Conservation (phyloP, 2,888 invertebrate genomes). For the Hypena proboscidalis region DNA sequence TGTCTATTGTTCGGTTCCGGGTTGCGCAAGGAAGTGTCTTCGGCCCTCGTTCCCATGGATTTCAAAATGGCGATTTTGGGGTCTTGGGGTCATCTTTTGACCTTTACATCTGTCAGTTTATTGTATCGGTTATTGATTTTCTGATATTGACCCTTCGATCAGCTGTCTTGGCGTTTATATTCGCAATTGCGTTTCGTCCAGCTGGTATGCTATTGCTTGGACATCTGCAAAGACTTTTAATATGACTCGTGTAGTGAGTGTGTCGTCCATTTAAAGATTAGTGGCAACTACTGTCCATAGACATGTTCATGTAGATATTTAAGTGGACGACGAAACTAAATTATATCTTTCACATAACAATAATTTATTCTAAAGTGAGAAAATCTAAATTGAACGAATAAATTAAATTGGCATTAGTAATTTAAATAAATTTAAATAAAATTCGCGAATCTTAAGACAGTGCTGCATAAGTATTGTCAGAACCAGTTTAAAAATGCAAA, state of each 20-base stretch:
- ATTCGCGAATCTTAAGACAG: neutral
- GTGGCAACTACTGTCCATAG: too few relatives aligned
- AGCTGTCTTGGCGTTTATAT: too few relatives aligned
- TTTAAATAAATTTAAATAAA: conserved; percentile 6
- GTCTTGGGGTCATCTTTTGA: conserved; percentile 27
- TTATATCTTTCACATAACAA: too few relatives aligned
- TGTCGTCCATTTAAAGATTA: too few relatives aligned
- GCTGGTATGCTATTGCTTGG: too few relatives aligned
- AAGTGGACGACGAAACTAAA: too few relatives aligned
- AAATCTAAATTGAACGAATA: neutral
- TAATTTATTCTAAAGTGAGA: conserved; percentile 1
- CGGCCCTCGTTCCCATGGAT: conserved; percentile 12
- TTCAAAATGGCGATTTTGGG: conserved; percentile 14
- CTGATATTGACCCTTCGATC: too few relatives aligned
- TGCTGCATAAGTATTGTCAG: neutral
- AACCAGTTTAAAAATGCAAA: conserved; percentile 1
- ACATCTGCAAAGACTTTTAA: too few relatives aligned
- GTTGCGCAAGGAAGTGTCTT: conserved; percentile 13
- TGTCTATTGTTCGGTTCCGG: conserved; percentile 41
- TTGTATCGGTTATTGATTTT: conserved; percentile 1
- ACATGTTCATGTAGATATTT: too few relatives aligned
- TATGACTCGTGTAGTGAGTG: too few relatives aligned
- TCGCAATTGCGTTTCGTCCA: too few relatives aligned
- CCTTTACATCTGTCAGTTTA: conserved; percentile 4
- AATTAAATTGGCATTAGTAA: neutral